Conservation (phyloP, 1,140 invertebrate genomes). For the Arctopsyche grandis region DNA sequence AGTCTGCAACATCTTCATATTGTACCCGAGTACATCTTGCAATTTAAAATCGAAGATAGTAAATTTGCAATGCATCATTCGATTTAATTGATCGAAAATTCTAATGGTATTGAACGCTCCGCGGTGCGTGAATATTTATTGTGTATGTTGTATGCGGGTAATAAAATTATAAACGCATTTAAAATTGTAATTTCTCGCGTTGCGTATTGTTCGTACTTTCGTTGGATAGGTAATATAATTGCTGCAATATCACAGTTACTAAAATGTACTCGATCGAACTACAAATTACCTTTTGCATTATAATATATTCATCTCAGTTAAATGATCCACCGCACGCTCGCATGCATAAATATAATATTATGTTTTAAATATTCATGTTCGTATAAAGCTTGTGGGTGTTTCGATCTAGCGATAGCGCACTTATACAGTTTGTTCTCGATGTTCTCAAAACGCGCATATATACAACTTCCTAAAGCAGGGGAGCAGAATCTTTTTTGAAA, state of each 20-base stretch:
- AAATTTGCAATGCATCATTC: too few species aligned
- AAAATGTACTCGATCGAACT: conserved; percentile 22
- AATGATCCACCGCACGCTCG: background rate
- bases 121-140: too few species aligned
- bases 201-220: conserved; percentile 3
- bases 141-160: too few species aligned
- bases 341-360: conserved; percentile 14
- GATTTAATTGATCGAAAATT: too few species aligned
- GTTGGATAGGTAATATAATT: conserved; percentile 15
- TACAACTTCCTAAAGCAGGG: too few species aligned
- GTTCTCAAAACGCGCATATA: background rate
- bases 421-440: conserved; percentile 10
- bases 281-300: background rate
- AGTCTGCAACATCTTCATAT: too few species aligned
- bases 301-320: conserved; percentile 22
- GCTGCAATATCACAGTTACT: conserved; percentile 25
- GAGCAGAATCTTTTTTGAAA: too few species aligned
- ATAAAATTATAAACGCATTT: too few species aligned
- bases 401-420: background rate
- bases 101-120: too few species aligned
- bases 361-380: conserved; percentile 21
- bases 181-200: too few species aligned
- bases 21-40: too few species aligned
- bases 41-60: too few species aligned
- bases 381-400: conserved; percentile 2